Percentiles rank a stretch among this genome's conserved stretches.
Evolutionary conservation across 2,113 vertebrate species (phyloP).

Genomic region (Motacilla tschutschensis): DNA sequence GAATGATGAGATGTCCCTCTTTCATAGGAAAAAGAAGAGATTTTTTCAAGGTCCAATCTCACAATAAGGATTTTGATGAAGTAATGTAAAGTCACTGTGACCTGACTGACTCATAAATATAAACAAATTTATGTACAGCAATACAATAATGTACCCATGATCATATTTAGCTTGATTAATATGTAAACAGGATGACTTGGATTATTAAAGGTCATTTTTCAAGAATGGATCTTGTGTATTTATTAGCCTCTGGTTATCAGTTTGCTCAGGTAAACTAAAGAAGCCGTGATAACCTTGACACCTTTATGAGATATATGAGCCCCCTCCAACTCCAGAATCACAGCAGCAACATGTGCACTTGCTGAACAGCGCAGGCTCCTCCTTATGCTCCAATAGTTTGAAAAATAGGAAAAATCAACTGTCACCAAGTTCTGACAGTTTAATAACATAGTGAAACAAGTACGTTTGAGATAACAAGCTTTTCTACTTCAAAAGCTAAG

Average conservation of each 20-base stretch:
- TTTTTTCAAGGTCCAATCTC: neutral
- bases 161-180: neutral
- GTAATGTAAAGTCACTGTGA: neutral
- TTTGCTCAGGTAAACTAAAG: neutral
- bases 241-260: neutral
- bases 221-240: neutral
- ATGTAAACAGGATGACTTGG: neutral
- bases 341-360: neutral
- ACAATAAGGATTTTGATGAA: neutral
- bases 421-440: neutral
- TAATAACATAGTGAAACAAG: neutral
- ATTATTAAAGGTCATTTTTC: neutral
- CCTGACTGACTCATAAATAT: neutral
- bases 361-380: neutral
- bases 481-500: neutral
- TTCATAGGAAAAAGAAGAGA: neutral
- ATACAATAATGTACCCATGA: neutral
- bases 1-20: neutral
- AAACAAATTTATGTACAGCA: neutral
- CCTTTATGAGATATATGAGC: neutral
- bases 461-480: neutral
- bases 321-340: neutral
- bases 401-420: neutral
- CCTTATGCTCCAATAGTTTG: neutral
- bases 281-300: neutral